Evolutionary conservation across 1,140 invertebrate genomes (phyloP), one percentile per base, ranked within the genome.

Genomic region (Zaprionus vittiger): DNA sequence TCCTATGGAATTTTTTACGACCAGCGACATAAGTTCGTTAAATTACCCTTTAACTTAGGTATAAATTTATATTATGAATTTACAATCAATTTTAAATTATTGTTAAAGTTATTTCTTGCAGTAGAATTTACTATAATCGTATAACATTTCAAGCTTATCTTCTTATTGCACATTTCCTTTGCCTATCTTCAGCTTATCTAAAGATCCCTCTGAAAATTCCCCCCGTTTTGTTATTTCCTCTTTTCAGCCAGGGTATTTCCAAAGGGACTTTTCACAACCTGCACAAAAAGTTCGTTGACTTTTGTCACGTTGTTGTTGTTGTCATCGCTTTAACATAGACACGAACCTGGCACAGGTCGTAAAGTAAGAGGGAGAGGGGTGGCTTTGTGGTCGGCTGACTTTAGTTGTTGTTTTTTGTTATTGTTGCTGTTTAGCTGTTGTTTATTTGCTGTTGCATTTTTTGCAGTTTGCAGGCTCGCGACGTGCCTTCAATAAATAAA

Each of bases 401-500:
- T 61, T 72, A 34, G 56, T 57, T 74, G 56, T 44, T 71, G 56
- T 44, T 54, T 71, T 49, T 44, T 26, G 24, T 26, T 73, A 55
- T 64, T 74, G 65, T 60, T 63, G 71, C 49, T 83, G 65, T 47
- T 38, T 34, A 34, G 31, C 20, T 41, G 20, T 15, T 60, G 26
- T 62, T 60, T 73, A 57, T 73, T 77, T 77, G 55, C 52, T 76
- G 37, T 72, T 64, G 31, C 24, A 44, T 34, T 57, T 34, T 47
- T 60, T 62, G 81, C 64, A 83, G 64, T 75, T 80, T 68, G 77
- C 73, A 47, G 41, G 66, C 62, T 59, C 65, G 20, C 69, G 69
- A 89, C 85, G 85, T 90, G 85, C 66, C 70, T 77, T 73, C 79
- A 89, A 90, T 90, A 81, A 79, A 79, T 70, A 77, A 84, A 65